Conservation (phyloP, 37 sponge, comb jelly and placozoan species). For the Halisarca cf. caerulea region DNA sequence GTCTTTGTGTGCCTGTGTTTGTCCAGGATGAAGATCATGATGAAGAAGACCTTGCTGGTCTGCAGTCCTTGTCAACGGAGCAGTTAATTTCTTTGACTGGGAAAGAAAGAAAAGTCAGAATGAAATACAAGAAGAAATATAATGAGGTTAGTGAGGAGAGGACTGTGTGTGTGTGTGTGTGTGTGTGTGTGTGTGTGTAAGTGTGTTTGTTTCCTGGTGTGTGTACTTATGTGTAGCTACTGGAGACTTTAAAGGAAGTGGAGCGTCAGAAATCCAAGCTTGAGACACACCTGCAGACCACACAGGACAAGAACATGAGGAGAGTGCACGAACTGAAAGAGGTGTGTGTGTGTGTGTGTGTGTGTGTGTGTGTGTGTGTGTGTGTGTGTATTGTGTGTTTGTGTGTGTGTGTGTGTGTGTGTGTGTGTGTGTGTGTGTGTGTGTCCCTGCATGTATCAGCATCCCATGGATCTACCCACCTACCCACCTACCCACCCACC, state of each 20-base stretch:
- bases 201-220: background rate
- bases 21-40: conserved; percentile 18
- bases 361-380: conserved; percentile 11
- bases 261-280: conserved; percentile 43
- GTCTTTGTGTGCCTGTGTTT: background rate
- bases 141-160: background rate
- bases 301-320: conserved; percentile 44
- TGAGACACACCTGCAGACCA: conserved; percentile 14
- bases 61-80: conserved; percentile 42
- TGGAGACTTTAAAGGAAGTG: conserved; percentile 49
- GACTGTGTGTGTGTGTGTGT: background rate
- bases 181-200: background rate
- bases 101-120: conserved; percentile 50
- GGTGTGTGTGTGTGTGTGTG: conserved; percentile 8
- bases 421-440: conserved; percentile 7
- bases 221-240: conserved; percentile 30
- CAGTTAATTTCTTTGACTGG: conserved; percentile 31
- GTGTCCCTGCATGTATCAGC: no score
- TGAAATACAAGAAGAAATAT: conserved; percentile 57
- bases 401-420: conserved; percentile 7
- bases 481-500: no score
- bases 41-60: conserved; percentile 8
- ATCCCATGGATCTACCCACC: no score
- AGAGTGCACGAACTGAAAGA: conserved; percentile 71
- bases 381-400: no score